Evolutionary conservation across 92 coral and sea anemone genomes (phyloP), one percentile per base, ranked within the genome.

Genomic region (Paragorgia papillata): DNA sequence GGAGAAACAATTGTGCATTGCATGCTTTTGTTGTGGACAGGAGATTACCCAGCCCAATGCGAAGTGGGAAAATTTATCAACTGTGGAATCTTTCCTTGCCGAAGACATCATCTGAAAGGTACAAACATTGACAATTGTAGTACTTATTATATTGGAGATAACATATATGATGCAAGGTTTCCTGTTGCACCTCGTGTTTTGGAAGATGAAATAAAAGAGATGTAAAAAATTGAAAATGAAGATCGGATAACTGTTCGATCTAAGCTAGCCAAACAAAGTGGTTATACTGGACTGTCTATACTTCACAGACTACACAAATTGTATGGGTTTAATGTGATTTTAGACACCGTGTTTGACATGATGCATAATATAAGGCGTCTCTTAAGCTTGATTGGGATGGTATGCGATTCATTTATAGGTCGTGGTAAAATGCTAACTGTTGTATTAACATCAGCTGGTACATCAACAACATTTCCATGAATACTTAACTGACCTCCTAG

Each of bases 41-140:
- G 87, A 20, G 95, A 89, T 79, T 88, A 89, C 55, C 66, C 33
- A 62, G 95, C 82, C 62, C 27, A 83, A 51, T 80, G 90, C 70
- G 90, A 86, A 80, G 82, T 84, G 26, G 80, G 90, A 20, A 82
- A 89, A 56, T 74, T 80, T 31, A 59, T 75, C 3, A 79, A 68
- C 48, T 65, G 71, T 67, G 95, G 90, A 20, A 86, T 83, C 35
- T 75, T 40, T 48, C 81, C 66, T 66, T 86, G 95, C 67, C 68
- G 85, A 44, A 70, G 89, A 18, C 79, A 86, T 54, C 67, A 61
- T 61, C 41, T 61, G 13, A 28, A 25, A 13, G 86, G 86, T 2
- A 81, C 83, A 59, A 64, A 64, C 10, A 85, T 83, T 17, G 73
- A 55, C 8, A 74, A 60, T 44, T 68, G 81, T 0, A 82, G 84